Evolutionary conservation across 2,888 invertebrate species (phyloP), one percentile per base, ranked within the genome.

Genomic region (Zelleria hepariella): DNA sequence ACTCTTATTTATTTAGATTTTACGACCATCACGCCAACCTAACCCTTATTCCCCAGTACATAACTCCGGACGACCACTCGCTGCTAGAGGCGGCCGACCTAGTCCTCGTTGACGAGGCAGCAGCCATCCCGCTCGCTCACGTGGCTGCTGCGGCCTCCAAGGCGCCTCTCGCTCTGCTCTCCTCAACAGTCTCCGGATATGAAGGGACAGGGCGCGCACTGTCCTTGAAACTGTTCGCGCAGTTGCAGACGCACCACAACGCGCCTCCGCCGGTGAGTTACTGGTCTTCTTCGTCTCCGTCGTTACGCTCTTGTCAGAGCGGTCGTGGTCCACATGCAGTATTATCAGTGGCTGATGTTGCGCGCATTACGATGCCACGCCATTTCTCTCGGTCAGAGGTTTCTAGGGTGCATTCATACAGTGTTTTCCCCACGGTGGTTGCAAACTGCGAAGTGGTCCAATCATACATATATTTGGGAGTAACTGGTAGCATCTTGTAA

Each of bases 141-240:
- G 98, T 99, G 0, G 95, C 96, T 66, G 92, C 94, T 54, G 92
- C 94, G 1, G 94, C 98, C 79, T 90, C 96, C 60, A 95, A 95
- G 0, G 97, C 98, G 0, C 98, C 98, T 71, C 90, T 99, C 42
- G 95, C 97, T 10, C 96, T 99, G 75, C 92, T 99, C 74, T 94
- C 99, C 0, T 99, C 99, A 0, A 99, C 99, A 0, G 96, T 99
- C 51, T 96, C 98, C 71, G 99, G 99, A 0, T 99, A 99, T 77
- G 99, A 99, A 86, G 99, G 99, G 59, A 99, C 99, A 0, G 99
- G 99, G 0, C 90, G 99, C 8, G 98, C 98, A 0, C 88, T 99
- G 23, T 98, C 98, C 0, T 86, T 99, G 59, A 99, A 99, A 81
- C 89, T 99, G 21, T 92, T 99, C 59, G 94, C 97, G 58, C 96